Evolutionary conservation across 2,888 invertebrate genomes (phyloP), one percentile per base, ranked within the genome.

Genomic region (Hypsopygia costalis): DNA sequence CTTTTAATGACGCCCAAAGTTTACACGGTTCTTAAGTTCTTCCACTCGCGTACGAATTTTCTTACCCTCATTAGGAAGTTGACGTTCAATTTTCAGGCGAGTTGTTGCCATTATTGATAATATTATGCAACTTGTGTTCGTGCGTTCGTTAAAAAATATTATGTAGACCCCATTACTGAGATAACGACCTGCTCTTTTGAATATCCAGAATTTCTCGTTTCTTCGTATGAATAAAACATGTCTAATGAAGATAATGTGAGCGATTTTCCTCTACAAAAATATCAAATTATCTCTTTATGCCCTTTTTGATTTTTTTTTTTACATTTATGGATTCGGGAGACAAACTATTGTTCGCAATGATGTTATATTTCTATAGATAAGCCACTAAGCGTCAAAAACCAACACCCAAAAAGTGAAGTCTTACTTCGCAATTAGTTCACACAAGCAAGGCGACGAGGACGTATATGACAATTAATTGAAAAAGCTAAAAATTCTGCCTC

Each of bases 1-100:
- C 81, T 87, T 87, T 86, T 87, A 86, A 87, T 81, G 85, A 83
- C 80, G 81, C 67, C 77, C 78, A 79, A 72, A 86, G 79, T 87
- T 86, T 85, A 82, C 78, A 82, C 79, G 74, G 64, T 63, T 62
- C 75, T 80, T 80, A 77, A 85, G 77, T 79, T 79, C 67, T 64
- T 69, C 69, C 70, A 72, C 68, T 72, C 63, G 72, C 65, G 71
- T 69, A 71, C 77, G 58, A 85, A 83, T 75, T 81, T 81, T 76
- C 80, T 75, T 74, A 75, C 74, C 73, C 75, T 87, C 83, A 83
- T 86, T 87, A 85, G 72, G 82, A 75, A 82, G 70, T 81, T 76
- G 62, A 62, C 55, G 71, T 69, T 71, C 58, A 78, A 78, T 75
- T 72, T 75, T 69, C 60, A 65, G 62, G 54, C 51, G 70, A 77